Conservation (phyloP, 2,113 vertebrate genomes). For the Nanorana parkeri region DNA sequence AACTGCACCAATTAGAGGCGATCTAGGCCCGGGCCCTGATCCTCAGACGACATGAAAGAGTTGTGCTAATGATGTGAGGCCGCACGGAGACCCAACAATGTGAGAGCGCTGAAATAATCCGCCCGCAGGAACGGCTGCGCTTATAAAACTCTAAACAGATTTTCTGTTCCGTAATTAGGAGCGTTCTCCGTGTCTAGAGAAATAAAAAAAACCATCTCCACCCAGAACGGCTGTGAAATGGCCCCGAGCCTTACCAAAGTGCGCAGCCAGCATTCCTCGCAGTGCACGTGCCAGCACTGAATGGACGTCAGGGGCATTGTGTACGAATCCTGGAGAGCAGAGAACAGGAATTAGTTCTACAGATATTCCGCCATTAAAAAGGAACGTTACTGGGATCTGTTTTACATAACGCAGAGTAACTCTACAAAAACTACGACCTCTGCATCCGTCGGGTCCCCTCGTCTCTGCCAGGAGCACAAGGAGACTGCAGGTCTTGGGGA, state of each 20-base stretch:
- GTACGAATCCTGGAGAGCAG: conserved; percentile 88
- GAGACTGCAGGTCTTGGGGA: no score
- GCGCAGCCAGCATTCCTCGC: conserved; percentile 99
- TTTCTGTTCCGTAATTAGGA: conserved; percentile 19
- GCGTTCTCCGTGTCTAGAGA: not conserved
- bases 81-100: not conserved
- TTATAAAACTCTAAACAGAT: conserved; percentile 13
- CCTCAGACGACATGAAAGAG: not conserved
- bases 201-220: not conserved
- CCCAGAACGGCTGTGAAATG: not conserved
- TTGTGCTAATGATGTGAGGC: not conserved
- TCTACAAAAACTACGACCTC: no score
- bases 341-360: conserved; percentile 52
- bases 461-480: no score
- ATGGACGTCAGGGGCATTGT: conserved; percentile 98
- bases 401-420: not conserved
- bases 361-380: not conserved
- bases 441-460: no score
- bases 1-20: conserved; percentile 1
- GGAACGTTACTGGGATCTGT: not conserved
- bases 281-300: conserved; percentile 99
- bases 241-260: conserved; percentile 86
- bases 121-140: not conserved
- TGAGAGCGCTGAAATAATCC: not conserved
- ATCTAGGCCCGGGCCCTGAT: not conserved